These are phyloP conservation scores for Andrena camellia DNA, from an alignment of 2,888 invertebrate genomes.

Conservation along the genomic window DNA sequence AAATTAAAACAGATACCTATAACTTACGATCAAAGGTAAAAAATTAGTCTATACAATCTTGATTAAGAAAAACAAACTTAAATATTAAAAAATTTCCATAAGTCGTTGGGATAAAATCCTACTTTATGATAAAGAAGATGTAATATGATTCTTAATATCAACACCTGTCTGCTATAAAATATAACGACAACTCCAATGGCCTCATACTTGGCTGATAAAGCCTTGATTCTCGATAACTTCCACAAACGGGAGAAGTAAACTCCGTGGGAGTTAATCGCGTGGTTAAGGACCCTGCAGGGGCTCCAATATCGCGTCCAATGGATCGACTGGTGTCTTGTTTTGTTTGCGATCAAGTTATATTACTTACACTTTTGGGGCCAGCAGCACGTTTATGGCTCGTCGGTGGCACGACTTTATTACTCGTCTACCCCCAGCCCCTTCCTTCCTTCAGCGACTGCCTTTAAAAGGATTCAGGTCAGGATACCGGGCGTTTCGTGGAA, in stretches of 20 bases:
- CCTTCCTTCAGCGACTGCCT: slow-evolving; percentile 6
- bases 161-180: no score
- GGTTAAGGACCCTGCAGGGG: neutral
- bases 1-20: no score
- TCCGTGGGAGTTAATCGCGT: neutral
- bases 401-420: slow-evolving; percentile 33
- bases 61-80: no score
- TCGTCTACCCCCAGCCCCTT: slow-evolving; percentile 4
- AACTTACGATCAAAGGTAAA: no score
- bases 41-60: no score
- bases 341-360: slow-evolving; percentile 19
- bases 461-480: slow-evolving; percentile 48
- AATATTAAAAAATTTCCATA: no score
- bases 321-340: slow-evolving; percentile 18
- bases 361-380: slow-evolving; percentile 10
- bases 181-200: no score
- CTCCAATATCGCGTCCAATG: neutral
- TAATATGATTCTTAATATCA: no score
- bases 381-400: slow-evolving; percentile 32
- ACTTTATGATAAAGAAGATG: no score
- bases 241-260: neutral
- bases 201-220: no score
- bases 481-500: slow-evolving; percentile 23
- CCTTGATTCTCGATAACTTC: no score
- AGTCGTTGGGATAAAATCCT: no score